Evolutionary conservation across 1,140 invertebrate genomes (phyloP), one percentile per base, ranked within the genome.

Genomic region (Neuroterus valhalla): DNA sequence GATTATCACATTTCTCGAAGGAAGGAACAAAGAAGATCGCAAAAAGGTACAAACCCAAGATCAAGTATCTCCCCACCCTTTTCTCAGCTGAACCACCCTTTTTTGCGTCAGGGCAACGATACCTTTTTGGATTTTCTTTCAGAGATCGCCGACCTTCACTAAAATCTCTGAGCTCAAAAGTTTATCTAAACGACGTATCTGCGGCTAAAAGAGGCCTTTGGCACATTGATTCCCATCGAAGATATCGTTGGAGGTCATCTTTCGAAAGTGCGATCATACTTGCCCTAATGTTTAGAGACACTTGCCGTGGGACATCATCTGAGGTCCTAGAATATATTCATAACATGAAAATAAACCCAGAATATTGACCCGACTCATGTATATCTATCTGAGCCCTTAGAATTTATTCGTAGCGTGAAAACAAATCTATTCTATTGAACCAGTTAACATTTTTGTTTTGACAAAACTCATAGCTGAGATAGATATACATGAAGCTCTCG

Each of bases 1-100:
- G 82, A 85, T 85, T 83, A 85, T 82, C 81, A 78, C 78, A 70
- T 70, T 48, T 70, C 31, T 38, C 23, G 23, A 62, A 62, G 55
- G 55, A 62, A 62, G 55, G 31, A 62, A 14, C 55, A 62, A 23
- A 62, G 50, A 55, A 23, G 52, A 23, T 38, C 19, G 21, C 21
- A 55, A 62, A 62, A 52, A 21, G 50, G 8, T 1, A 23, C 3
- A 62, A n/a, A 14, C 55, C 23, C 12, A 62, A 62, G 55, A 62
- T 62, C 55, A 31, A 62, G 55, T 62, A 62, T 62, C 55, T 62
- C 26, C 23, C 55, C 46, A 48, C 46, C 46, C 15, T 48, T 15
- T 48, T 48, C 2, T 6, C 46, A 17, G n/a, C 46, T 19, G 46
- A 48, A 15, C 55, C 55, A 31, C 55, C 55, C 55, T 31, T 62